phyloP scores from a whole-genome alignment of 2,888 invertebrate genomes.

The Tachina fera region DNA sequence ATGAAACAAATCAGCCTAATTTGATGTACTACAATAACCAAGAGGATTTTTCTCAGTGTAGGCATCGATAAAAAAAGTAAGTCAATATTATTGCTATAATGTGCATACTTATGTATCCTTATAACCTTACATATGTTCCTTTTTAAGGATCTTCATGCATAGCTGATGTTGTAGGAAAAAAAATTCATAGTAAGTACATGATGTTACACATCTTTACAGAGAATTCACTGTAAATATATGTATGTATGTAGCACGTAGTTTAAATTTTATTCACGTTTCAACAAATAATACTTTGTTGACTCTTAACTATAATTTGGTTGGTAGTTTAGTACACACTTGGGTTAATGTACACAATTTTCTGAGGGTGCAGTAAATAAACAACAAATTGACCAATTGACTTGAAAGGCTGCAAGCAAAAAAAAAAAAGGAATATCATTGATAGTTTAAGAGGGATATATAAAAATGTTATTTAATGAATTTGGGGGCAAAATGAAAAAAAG shows the following conservation, averaged over 20 bases:
- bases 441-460: conserved; percentile 16
- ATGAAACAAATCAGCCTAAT: no score
- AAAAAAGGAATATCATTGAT: conserved; percentile 30
- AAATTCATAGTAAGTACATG: neutral
- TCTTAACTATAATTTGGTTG: conserved; percentile 53
- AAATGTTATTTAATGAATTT: neutral
- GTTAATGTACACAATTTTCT: conserved; percentile 11
- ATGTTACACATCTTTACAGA: conserved; percentile 38
- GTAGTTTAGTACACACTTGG: conserved; percentile 45
- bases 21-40: no score
- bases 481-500: no score
- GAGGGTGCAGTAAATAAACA: conserved; percentile 39
- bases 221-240: neutral
- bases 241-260: neutral
- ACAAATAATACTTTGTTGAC: conserved; percentile 41
- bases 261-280: neutral
- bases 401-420: conserved; percentile 31
- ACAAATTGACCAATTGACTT: conserved; percentile 68
- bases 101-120: conserved; percentile 24
- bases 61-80: conserved; percentile 32
- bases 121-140: conserved; percentile 44
- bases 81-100: conserved; percentile 63
- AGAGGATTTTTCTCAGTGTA: conserved; percentile 4
- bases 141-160: conserved; percentile 47
- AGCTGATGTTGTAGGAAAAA: no score